These are phyloP conservation scores for Rhinolophus sinicus DNA, from an alignment of 2,113 vertebrate genomes.

Conservation along the genomic window DNA sequence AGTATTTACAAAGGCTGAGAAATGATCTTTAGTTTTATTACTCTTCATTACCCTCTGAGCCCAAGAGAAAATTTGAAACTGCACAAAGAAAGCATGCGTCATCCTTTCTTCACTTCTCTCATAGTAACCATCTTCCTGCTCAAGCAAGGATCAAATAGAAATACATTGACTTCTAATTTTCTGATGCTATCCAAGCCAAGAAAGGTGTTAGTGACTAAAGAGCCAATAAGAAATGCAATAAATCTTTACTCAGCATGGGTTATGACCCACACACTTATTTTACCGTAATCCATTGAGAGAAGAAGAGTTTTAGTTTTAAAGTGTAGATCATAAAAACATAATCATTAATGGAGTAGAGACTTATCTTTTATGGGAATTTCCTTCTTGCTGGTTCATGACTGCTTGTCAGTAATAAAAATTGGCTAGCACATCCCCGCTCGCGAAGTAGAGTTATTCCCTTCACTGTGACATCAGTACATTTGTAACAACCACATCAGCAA, in stretches of 20 bases:
- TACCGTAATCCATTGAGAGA: not conserved
- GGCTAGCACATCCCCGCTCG: conserved; percentile 26
- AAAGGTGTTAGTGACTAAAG: not conserved
- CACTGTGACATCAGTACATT: conserved; percentile 50
- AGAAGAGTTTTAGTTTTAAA: conserved; percentile 35
- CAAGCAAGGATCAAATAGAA: not conserved
- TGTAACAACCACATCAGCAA: conserved; percentile 39
- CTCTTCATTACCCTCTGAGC: not conserved
- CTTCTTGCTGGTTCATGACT: conserved; percentile 14
- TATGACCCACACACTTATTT: not conserved
- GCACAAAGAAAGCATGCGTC: not conserved
- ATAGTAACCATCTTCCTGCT: not conserved
- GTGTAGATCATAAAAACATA: conserved; percentile 2
- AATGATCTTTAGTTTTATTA: not conserved
- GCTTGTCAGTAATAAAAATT: conserved; percentile 55
- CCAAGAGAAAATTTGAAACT: not conserved
- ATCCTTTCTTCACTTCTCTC: not conserved
- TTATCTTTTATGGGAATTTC: conserved; percentile 9
- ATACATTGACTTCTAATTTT: not conserved
- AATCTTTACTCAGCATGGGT: not conserved
- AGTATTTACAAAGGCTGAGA: not conserved
- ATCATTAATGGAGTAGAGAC: not conserved
- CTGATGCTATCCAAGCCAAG: not conserved
- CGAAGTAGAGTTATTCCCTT: conserved; percentile 61
- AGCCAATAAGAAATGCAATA: not conserved